These are phyloP conservation scores for Watsonalla binaria DNA, from an alignment of 2,888 invertebrate species.

Conservation along the genomic window DNA sequence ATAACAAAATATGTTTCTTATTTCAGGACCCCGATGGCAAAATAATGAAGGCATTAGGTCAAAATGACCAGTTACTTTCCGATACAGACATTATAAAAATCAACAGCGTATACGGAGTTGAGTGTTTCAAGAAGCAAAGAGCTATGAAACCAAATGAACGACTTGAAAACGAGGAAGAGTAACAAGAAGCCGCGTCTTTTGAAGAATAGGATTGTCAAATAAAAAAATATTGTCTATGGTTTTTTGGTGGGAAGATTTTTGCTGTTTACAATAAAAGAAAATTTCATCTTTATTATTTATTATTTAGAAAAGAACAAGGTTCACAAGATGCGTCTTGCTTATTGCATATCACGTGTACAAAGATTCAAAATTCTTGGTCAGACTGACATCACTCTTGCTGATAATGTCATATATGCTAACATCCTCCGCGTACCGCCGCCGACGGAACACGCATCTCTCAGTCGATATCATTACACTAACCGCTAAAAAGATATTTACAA, in stretches of 20 bases:
- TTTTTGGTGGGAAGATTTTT: too few species aligned
- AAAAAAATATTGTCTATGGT: too few species aligned
- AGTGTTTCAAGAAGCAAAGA: constrained; percentile 32
- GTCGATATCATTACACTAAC: constrained; percentile 54
- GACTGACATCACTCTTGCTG: constrained; percentile 54
- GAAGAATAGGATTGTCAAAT: not conserved
- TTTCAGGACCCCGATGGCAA: constrained; percentile 58
- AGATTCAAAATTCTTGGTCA: constrained; percentile 21
- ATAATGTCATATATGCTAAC: constrained; percentile 48
- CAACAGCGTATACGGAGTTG: constrained; percentile 56
- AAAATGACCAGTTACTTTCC: constrained; percentile 47
- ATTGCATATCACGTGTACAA: not conserved
- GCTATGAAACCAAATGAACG: not conserved
- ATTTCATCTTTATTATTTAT: too few species aligned
- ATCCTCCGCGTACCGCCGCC: constrained; percentile 31
- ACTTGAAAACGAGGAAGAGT: not conserved
- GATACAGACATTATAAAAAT: constrained; percentile 57
- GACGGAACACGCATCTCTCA: constrained; percentile 52
- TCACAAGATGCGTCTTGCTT: too few species aligned
- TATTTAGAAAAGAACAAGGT: too few species aligned
- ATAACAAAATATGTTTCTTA: too few species aligned
- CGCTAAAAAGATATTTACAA: constrained; percentile 38
- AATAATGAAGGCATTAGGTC: constrained; percentile 54
- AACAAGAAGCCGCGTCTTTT: not conserved
- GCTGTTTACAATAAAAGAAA: too few species aligned